phyloP scores from a whole-genome alignment of 2,888 invertebrate species.

The Clepsis dumicolana region DNA sequence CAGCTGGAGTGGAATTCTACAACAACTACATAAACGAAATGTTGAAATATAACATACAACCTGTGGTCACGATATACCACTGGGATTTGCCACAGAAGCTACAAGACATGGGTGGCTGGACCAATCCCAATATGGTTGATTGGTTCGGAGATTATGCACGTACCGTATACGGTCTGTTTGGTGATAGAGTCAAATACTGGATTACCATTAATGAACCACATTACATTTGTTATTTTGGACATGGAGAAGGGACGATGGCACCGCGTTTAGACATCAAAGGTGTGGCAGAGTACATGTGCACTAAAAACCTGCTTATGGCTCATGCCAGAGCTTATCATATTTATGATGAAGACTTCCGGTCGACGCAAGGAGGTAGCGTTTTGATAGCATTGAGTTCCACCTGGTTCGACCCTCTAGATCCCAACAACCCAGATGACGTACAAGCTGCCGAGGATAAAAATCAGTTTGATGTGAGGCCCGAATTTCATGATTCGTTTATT shows the following conservation, averaged over 20 bases:
- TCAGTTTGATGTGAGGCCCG: constrained; percentile 74
- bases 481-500: too few species aligned
- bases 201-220: constrained; percentile 85
- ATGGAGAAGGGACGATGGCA: constrained; percentile 61
- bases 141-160: constrained; percentile 77
- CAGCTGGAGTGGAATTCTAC: constrained; percentile 87
- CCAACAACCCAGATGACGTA: constrained; percentile 72
- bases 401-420: constrained; percentile 74
- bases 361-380: constrained; percentile 67
- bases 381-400: constrained; percentile 83
- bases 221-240: constrained; percentile 67
- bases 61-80: constrained; percentile 83
- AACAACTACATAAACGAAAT: constrained; percentile 87
- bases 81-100: constrained; percentile 80
- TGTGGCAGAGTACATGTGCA: constrained; percentile 78
- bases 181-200: constrained; percentile 82
- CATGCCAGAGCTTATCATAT: constrained; percentile 79
- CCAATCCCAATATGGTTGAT: constrained; percentile 69
- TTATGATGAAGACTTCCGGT: constrained; percentile 65
- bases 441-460: constrained; percentile 69
- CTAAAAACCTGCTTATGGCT: constrained; percentile 78
- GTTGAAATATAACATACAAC: constrained; percentile 84
- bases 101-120: constrained; percentile 82
- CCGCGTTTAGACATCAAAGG: constrained; percentile 68
- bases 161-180: constrained; percentile 68